phyloP scores from a whole-genome alignment of 2,888 invertebrate species.

The Machimus atricapillus region DNA sequence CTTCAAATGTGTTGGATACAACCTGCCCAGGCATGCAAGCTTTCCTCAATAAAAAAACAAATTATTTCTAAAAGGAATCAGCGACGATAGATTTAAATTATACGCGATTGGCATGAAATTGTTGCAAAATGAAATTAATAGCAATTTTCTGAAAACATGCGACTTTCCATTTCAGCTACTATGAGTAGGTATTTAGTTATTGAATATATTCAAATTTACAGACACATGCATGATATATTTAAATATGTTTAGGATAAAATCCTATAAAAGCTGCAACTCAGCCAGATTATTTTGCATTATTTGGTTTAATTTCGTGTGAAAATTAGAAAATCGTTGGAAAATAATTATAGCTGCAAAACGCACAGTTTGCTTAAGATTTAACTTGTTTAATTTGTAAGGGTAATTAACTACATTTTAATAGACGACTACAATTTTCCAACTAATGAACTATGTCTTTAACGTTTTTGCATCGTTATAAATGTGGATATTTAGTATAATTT shows the following conservation, averaged over 20 bases:
- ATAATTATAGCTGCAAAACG: no score
- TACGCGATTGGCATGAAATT: background rate
- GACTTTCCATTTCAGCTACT: background rate
- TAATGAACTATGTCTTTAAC: background rate
- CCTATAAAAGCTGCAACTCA: background rate
- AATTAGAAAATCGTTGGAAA: background rate
- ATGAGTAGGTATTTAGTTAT: background rate
- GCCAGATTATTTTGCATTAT: background rate
- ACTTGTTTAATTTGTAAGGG: background rate
- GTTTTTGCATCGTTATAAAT: background rate
- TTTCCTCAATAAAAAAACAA: conserved; percentile 5
- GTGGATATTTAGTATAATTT: no score
- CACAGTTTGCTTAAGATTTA: background rate
- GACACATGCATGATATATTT: background rate
- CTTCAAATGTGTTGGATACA: background rate
- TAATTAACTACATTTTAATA: background rate
- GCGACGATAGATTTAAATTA: background rate
- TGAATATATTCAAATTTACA: background rate
- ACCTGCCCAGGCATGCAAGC: background rate
- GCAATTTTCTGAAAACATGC: background rate
- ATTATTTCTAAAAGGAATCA: background rate
- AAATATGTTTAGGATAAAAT: background rate
- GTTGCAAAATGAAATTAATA: background rate
- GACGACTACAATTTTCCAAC: background rate
- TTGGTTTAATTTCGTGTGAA: background rate